Evolutionary conservation across 1,140 invertebrate species (phyloP), one percentile per base, ranked within the genome.

Genomic region (Drosophila teissieri): DNA sequence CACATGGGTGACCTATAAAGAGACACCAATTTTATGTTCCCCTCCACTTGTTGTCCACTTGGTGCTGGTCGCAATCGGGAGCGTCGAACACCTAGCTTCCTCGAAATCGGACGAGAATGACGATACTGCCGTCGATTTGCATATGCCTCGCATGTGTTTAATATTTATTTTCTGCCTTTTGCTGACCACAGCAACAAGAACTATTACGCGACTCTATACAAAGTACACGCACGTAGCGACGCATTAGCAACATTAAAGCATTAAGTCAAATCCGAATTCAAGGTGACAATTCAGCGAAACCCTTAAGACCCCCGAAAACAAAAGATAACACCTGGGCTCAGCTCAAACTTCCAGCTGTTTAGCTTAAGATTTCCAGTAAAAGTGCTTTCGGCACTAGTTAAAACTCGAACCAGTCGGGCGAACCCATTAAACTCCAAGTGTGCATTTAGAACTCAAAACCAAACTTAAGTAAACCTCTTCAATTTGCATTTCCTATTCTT

Each of bases 91-190:
- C 80, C 70, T 79, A 84, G 75, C 76, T 75, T 83, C 64, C 44
- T 61, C 36, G 48, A 62, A 54, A 57, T 40, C 42, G 44, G 27
- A 70, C 34, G 49, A 31, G 53, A 60, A 52, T 44, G 17, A 27
- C 40, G 44, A 37, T 40, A 53, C 40, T 48, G 24, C 36, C 1
- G 24, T 22, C 11, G 40, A 85, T 85, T 85, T 75, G 78, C 82
- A 86, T 82, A 74, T 39, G 24, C 49, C 45, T 48, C 42, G 46
- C 54, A 54, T 57, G 72, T 88, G 83, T 84, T 88, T 88, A 88
- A 88, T 88, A 88, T 88, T 88, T 84, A 88, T 88, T 80, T 88
- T 88, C 62, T 88, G 83, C 80, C 83, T 79, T 86, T 83, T 80
- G 83, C 24, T 88, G 83, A 88, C 83, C 83, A 89, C 83, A 88